phyloP scores from a whole-genome alignment of 2,113 vertebrate species.

The Indicator indicator region DNA sequence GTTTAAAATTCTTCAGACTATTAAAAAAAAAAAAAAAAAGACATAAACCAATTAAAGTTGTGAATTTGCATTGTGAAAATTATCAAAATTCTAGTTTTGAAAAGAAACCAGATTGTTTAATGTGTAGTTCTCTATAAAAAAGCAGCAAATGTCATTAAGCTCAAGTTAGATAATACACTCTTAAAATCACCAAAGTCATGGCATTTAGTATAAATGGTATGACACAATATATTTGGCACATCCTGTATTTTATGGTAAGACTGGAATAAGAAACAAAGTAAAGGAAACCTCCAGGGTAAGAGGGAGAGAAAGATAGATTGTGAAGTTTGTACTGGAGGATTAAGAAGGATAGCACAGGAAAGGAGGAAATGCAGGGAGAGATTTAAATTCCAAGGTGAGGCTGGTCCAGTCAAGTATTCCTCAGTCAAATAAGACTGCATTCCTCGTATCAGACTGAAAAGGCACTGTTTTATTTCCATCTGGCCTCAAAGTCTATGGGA shows the following conservation, averaged over 20 bases:
- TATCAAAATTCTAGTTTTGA: background rate
- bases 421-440: background rate
- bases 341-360: background rate
- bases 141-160: background rate
- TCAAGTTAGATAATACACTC: slow-evolving; percentile 13
- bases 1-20: background rate
- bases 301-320: slow-evolving; percentile 40
- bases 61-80: background rate
- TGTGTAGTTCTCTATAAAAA: background rate
- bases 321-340: slow-evolving; percentile 35
- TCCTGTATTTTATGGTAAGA: background rate
- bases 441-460: background rate
- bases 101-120: background rate
- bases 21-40: background rate
- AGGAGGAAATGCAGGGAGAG: background rate
- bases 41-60: background rate
- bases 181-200: background rate
- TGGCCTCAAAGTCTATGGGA: background rate
- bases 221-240: background rate
- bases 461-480: slow-evolving; percentile 1
- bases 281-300: slow-evolving; percentile 8
- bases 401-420: background rate
- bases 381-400: slow-evolving; percentile 32
- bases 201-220: slow-evolving; percentile 36
- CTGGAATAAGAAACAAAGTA: slow-evolving; percentile 50